Evolutionary conservation across 2,797 vertebrate genomes (phyloP).

Genomic region (Pipistrellus kuhlii): DNA sequence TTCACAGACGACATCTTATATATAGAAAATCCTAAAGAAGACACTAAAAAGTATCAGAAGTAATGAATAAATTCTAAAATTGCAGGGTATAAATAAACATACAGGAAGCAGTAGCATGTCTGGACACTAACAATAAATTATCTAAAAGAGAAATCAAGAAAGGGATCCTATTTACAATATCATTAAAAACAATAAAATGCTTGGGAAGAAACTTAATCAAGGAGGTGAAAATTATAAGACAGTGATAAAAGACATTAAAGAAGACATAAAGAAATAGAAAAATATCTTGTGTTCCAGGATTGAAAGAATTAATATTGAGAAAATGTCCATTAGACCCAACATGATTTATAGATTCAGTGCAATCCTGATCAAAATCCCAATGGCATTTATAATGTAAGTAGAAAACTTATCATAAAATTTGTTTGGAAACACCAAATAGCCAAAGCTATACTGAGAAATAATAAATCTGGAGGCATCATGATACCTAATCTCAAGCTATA

Average conservation of each 20-base stretch:
- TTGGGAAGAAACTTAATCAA: neutral
- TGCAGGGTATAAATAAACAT: neutral
- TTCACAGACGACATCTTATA: neutral
- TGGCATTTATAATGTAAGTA: neutral
- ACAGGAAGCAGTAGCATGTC: neutral
- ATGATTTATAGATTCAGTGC: neutral
- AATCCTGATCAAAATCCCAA: neutral
- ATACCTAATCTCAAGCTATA: neutral
- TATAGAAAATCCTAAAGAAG: neutral
- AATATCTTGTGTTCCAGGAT: neutral
- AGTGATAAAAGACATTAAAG: neutral
- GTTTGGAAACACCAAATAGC: neutral
- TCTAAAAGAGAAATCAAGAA: slow-evolving; percentile 13
- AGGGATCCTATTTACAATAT: neutral
- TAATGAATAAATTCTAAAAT: neutral
- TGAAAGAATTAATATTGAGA: neutral
- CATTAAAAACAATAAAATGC: neutral
- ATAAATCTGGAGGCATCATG: neutral
- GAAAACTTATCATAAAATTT: neutral
- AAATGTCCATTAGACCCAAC: neutral
- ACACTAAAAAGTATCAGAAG: neutral
- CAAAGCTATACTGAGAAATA: neutral
- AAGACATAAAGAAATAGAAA: neutral
- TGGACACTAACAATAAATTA: neutral
- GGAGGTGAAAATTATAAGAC: neutral